Conservation (phyloP, 1,140 invertebrate genomes). For the Caerostris extrusa region DNA sequence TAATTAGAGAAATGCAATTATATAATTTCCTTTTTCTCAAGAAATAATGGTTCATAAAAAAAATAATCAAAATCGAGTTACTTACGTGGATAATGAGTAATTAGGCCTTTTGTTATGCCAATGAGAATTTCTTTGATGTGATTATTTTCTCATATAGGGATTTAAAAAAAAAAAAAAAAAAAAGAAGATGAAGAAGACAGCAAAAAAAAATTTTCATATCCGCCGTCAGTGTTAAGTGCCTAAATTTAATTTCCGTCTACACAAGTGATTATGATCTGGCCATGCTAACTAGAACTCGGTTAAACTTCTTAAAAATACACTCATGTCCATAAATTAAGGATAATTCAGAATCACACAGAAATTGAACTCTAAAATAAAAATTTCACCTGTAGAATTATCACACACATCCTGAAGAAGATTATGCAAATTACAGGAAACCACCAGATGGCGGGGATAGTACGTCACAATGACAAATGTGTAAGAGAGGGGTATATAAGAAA, state of each 20-base stretch:
- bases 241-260: slow-evolving; percentile 23
- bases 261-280: not conserved
- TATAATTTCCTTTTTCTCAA: slow-evolving; percentile 4
- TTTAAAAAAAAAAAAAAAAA: not conserved
- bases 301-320: too few relatives aligned
- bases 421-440: too few relatives aligned
- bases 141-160: slow-evolving; percentile 3
- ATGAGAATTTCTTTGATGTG: slow-evolving; percentile 16
- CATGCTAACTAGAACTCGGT: too few relatives aligned
- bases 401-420: too few relatives aligned
- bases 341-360: too few relatives aligned
- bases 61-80: slow-evolving; percentile 23
- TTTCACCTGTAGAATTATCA: too few relatives aligned
- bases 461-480: too few relatives aligned
- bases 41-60: slow-evolving; percentile 19
- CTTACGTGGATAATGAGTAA: slow-evolving; percentile 40
- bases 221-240: not conserved
- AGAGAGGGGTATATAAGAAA: too few relatives aligned
- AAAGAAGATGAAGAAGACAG: not conserved
- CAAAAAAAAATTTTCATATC: not conserved
- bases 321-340: too few relatives aligned
- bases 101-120: slow-evolving; percentile 5
- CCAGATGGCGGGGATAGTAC: too few relatives aligned
- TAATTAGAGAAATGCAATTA: slow-evolving; percentile 45
- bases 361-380: too few relatives aligned